Base-by-base conservation (phyloP, 2,888 invertebrate genomes). In the Myopa testacea region DNA sequence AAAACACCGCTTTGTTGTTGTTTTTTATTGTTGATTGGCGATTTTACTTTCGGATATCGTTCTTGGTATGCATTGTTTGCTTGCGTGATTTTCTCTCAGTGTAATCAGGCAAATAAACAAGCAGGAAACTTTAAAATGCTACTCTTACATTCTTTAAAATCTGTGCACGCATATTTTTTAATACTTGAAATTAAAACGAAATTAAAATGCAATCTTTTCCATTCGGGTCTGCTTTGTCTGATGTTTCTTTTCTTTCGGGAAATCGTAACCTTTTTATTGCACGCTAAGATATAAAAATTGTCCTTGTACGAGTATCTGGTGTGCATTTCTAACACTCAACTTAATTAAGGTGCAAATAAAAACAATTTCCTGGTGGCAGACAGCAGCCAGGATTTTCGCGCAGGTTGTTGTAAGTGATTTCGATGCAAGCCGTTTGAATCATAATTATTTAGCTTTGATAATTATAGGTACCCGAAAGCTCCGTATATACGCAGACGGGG, bases 131-230 rank as follows among this genome's bases (percentile, higher is more conserved):
- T 84, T 86, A 87, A 87, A 87, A 87, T 87, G 87, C 87, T 87
- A 87, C 87, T 87, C 86, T 86, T 87, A 87, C 87, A 87, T 87
- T 87, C 87, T 87, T 86, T 85, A 83, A 82, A 87, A 87, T 87
- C 87, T 83, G 87, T 87, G 87, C 87, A 87, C 87, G 84, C 80
- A 79, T 81, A 77, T 80, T 76, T 72, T 78, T 81, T 78, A 50
- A 70, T 77, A 71, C 69, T 78, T 80, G 79, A 82, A 82, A 81
- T 82, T 80, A 79, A 79, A 75, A 78, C 6, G 12, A 65, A 65
- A 37, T 65, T 14, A 65, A 65, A 26, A 62, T 6, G 26, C 19
- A 62, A 4, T 26, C 4, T 62, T 62, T 26, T 26, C 26, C 12
- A 10, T 62, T 26, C 4, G 19, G 6, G 7, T 68, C 71, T 78